Base-by-base conservation (phyloP, 2,797 vertebrate genomes). In the Argentina silus region DNA sequence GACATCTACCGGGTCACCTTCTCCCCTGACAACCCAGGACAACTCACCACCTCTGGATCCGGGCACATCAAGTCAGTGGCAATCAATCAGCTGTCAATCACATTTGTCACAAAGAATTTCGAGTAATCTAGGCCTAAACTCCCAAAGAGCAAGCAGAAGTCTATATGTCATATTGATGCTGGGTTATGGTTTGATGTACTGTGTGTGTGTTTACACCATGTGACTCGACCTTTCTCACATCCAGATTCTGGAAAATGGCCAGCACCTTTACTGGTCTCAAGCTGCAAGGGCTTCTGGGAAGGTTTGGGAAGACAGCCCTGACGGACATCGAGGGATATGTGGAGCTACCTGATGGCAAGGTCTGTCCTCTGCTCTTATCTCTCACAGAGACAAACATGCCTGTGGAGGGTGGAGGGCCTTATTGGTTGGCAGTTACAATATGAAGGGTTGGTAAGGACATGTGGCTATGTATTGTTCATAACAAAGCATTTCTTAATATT, bases 201-300 rank as follows among this genome's bases (percentile, higher is more conserved):
- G 14, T 27, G 12, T 69, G 17, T 67, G 94, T 93, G 70, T 94
- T 95, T 47, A 44, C 44, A 19, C 2, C 17, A 23, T 62, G 51
- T 21, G 56, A 23, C 53, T 63, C 64, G 9, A 50, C 11, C 10
- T 21, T 48, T 19, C 17, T 12, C 51, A 53, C 51, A 21, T 12
- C 14, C 76, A 99, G 97, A 81, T 99, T 99, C 91, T 99, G 98
- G 97, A 95, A 95, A 90, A 96, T 97, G 92, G 93, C 92, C 12
- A 85, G 83, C 60, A 96, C 96, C 0, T 96, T 97, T 81, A 98
- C 96, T 2, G 95, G 96, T 17, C 93, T 96, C 27, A 99, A 98
- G 88, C 79, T 98, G 76, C 94, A 97, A 87, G 97, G 97, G 55
- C 79, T 89, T 51, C 86, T 97, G 50, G 96, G 97, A 77, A 92